phyloP scores from a whole-genome alignment of 2,113 vertebrate species.

The Clarias batrachus region DNA sequence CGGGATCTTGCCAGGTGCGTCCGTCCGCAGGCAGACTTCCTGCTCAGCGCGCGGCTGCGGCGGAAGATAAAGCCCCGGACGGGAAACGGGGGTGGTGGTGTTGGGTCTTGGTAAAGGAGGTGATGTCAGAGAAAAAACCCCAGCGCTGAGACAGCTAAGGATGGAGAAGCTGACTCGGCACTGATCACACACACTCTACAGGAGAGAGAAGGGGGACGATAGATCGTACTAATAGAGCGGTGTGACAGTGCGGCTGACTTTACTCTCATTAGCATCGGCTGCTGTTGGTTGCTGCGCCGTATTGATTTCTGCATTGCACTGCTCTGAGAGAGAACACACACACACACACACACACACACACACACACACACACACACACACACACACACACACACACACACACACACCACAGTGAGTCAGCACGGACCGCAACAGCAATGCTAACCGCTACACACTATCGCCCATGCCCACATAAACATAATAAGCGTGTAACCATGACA shows the following conservation, averaged over 20 bases:
- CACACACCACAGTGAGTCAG: slow-evolving; percentile 25
- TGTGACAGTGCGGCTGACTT: not conserved
- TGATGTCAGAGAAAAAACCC: slow-evolving; percentile 43
- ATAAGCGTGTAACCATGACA: not conserved
- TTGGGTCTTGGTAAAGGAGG: not conserved
- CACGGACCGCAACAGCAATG: not conserved
- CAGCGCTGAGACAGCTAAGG: not conserved
- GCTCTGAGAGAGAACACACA: not conserved
- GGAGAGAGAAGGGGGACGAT: not conserved
- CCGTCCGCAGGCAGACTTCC: slow-evolving; percentile 26
- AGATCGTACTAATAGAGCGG: not conserved
- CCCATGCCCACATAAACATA: not conserved
- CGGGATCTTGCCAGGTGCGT: slow-evolving; percentile 40
- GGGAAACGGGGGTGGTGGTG: slow-evolving; percentile 28
- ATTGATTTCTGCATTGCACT: slow-evolving; percentile 11
- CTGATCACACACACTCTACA: not conserved
- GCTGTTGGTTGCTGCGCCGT: not conserved
- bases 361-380: too few relatives aligned
- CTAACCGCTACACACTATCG: not conserved
- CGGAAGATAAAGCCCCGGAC: slow-evolving; percentile 31
- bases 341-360: not conserved
- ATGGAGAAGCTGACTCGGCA: not conserved
- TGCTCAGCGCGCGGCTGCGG: not conserved
- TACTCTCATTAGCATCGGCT: slow-evolving; percentile 19
- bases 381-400: not conserved